These are phyloP conservation scores for Drosophila sp. DNA, from an alignment of 1,140 invertebrate species.

Conservation along the genomic window DNA sequence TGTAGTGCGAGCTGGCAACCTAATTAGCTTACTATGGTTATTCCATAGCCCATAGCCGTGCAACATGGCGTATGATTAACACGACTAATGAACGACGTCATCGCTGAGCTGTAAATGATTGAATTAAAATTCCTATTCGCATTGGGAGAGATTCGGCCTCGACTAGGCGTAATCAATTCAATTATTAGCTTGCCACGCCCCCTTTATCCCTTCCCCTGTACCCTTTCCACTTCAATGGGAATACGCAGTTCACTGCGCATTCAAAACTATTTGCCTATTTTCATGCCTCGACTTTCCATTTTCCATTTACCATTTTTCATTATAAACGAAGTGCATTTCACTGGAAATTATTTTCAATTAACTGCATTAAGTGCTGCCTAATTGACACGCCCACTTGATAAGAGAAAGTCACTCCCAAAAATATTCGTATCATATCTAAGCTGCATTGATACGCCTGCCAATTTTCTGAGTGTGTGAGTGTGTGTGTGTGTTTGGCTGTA, in stretches of 20 bases:
- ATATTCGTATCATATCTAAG: not conserved
- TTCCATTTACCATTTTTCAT: conserved; percentile 24
- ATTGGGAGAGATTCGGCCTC: conserved; percentile 35
- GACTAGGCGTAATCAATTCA: conserved; percentile 61
- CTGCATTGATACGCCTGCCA: conserved; percentile 59
- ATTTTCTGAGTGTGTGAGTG: conserved; percentile 9
- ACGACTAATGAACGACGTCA: conserved; percentile 73
- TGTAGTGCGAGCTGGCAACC: conserved; percentile 21
- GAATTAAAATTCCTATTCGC: conserved; percentile 64
- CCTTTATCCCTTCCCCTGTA: not conserved
- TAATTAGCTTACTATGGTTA: conserved; percentile 58
- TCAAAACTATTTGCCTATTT: conserved; percentile 62
- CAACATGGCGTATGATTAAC: conserved; percentile 79
- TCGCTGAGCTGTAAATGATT: conserved; percentile 72
- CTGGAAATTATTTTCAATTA: conserved; percentile 73
- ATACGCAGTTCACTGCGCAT: conserved; percentile 57
- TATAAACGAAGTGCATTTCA: conserved; percentile 44
- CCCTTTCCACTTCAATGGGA: not conserved
- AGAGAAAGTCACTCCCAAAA: conserved; percentile 18
- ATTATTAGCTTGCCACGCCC: conserved; percentile 49
- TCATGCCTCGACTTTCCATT: conserved; percentile 42
- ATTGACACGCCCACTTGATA: conserved; percentile 52
- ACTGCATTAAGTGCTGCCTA: conserved; percentile 48
- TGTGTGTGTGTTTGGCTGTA: too few relatives aligned
- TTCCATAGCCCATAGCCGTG: conserved; percentile 51